Conservation (phyloP, 2,113 vertebrate genomes). For the Burhinus oedicnemus region DNA sequence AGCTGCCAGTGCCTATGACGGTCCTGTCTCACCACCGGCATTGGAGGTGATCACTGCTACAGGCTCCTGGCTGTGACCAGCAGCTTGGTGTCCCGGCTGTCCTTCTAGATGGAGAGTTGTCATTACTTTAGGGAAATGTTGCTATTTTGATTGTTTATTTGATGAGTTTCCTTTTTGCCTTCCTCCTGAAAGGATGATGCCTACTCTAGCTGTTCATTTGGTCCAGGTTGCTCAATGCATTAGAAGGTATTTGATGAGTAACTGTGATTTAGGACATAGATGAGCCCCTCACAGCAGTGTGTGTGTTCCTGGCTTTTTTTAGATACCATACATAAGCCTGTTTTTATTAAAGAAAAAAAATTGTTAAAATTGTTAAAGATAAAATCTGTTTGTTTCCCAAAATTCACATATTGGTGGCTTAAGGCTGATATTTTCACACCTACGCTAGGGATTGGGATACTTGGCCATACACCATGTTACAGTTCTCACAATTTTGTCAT, state of each 20-base stretch:
- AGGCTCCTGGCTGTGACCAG: background rate
- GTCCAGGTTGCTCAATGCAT: background rate
- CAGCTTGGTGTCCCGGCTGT: background rate
- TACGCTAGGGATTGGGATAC: background rate
- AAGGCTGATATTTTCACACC: slow-evolving; percentile 46
- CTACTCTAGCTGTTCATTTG: background rate
- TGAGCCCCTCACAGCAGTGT: background rate
- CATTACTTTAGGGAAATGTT: background rate
- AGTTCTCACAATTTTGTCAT: background rate
- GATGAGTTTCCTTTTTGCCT: background rate
- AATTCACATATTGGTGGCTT: slow-evolving; percentile 16
- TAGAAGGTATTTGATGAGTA: background rate
- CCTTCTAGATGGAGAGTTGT: background rate
- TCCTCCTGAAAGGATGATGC: background rate
- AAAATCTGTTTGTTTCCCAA: slow-evolving; percentile 35
- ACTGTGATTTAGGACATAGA: background rate
- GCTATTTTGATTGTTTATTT: background rate
- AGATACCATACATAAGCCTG: background rate
- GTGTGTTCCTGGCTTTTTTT: background rate
- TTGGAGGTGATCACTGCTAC: background rate
- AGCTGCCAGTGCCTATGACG: background rate
- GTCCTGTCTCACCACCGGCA: fast-evolving
- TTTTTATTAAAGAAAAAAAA: slow-evolving; percentile 24
- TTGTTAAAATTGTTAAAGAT: slow-evolving; percentile 2
- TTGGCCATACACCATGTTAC: background rate